Conservation (phyloP, 2,113 vertebrate genomes). For the Crotalus viridis region DNA sequence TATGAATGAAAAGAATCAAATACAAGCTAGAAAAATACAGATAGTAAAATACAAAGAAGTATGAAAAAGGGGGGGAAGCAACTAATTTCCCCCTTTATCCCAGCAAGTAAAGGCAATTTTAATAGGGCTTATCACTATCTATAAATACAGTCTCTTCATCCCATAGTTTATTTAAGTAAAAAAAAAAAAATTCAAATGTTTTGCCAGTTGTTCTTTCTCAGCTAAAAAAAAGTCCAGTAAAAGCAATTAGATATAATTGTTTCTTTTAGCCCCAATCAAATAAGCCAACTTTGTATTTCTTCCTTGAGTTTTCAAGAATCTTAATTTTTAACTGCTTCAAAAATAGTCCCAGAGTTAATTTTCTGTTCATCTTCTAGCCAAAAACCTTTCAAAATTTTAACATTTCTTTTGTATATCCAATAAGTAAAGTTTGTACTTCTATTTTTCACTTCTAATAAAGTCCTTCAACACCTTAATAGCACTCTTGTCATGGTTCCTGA, state of each 20-base stretch:
- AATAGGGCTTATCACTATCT: neutral
- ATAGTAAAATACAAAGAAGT: neutral
- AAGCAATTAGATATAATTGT: neutral
- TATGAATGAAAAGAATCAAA: neutral
- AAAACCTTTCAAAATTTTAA: neutral
- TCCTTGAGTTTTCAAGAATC: neutral
- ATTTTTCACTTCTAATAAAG: too few species aligned
- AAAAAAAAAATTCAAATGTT: neutral
- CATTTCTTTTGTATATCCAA: too few species aligned
- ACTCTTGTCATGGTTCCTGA: too few species aligned
- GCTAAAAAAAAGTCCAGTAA: neutral
- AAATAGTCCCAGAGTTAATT: neutral
- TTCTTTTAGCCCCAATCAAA: neutral
- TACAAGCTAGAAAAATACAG: neutral
- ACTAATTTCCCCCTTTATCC: neutral
- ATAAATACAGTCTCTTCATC: neutral
- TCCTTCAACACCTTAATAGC: too few species aligned
- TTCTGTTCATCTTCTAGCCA: neutral
- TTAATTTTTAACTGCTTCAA: neutral
- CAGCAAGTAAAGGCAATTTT: neutral
- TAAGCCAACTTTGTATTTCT: neutral
- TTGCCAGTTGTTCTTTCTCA: neutral
- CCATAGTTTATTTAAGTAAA: neutral
- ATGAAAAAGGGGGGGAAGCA: too few species aligned
- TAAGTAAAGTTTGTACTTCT: too few species aligned